Percentiles rank a stretch among this genome's conserved stretches.
phyloP scores from a whole-genome alignment of 2,113 vertebrate species.

The Lepus timidus region DNA sequence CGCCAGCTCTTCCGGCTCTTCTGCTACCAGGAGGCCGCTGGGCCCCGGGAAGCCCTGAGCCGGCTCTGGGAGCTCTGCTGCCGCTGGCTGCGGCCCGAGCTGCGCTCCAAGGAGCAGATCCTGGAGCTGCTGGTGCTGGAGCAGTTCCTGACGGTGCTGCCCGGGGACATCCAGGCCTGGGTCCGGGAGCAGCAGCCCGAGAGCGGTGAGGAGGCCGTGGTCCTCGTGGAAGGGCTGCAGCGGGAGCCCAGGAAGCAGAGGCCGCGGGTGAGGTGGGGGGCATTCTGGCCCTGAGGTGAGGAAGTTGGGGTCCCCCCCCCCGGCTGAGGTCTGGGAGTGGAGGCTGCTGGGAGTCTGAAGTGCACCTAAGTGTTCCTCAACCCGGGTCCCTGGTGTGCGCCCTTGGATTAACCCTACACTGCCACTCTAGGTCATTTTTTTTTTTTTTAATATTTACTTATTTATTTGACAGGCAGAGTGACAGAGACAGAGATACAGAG shows the following conservation, averaged over 20 bases:
- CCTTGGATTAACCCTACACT: background rate
- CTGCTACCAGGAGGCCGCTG: conserved; percentile 63
- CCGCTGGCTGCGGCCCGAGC: conserved; percentile 82
- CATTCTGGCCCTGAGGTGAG: conserved; percentile 38
- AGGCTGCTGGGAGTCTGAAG: background rate
- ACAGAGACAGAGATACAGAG: too few species aligned
- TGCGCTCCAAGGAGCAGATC: conserved; percentile 84
- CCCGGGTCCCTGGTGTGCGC: background rate
- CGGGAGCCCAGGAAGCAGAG: conserved; percentile 60
- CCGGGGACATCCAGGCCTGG: conserved; percentile 46
- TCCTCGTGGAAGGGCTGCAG: conserved; percentile 80
- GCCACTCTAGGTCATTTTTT: background rate
- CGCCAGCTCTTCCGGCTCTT: conserved; percentile 82
- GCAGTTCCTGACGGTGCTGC: conserved; percentile 82
- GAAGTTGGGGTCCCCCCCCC: background rate
- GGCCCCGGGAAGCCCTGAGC: conserved; percentile 84
- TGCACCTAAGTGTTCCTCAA: background rate
- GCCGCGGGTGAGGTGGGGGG: conserved; percentile 74
- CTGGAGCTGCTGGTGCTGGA: conserved; percentile 84
- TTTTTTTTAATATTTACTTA: too few species aligned
- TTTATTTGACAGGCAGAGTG: too few species aligned
- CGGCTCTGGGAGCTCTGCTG: conserved; percentile 85
- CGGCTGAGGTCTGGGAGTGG: background rate
- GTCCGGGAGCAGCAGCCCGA: conserved; percentile 67
- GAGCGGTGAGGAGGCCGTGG: conserved; percentile 80